A percentile compares a stretch with the other conserved stretches of the same genome.
phyloP scores from a whole-genome alignment of 2,113 vertebrate species.

The Macquaria ambigua region DNA sequence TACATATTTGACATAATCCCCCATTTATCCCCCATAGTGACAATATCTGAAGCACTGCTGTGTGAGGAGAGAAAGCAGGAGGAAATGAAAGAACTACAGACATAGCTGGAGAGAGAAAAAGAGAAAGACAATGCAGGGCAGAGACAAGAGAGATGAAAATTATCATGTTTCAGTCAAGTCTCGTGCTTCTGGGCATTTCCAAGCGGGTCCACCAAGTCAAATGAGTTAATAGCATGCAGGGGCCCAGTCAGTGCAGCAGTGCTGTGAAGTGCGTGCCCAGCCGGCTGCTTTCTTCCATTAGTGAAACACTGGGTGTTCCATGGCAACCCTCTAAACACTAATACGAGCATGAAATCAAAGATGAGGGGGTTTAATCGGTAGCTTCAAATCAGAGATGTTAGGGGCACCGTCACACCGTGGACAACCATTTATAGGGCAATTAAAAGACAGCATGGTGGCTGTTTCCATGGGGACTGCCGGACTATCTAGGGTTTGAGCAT shows the following conservation, averaged over 20 bases:
- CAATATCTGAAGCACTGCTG: not conserved
- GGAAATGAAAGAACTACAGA: not conserved
- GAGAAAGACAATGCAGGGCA: not conserved
- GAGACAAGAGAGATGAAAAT: slow-evolving; percentile 10
- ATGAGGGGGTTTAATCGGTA: slow-evolving; percentile 53
- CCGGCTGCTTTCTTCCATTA: slow-evolving; percentile 63
- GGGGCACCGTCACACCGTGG: slow-evolving; percentile 37
- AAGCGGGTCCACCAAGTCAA: slow-evolving; percentile 23
- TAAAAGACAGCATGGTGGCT: slow-evolving; percentile 38
- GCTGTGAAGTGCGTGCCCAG: slow-evolving; percentile 63
- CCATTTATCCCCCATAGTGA: slow-evolving; percentile 20
- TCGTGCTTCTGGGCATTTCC: slow-evolving; percentile 7
- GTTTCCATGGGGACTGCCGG: slow-evolving; percentile 60
- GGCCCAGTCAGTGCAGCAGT: slow-evolving; percentile 10
- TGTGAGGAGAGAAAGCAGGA: not conserved
- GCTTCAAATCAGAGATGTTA: slow-evolving; percentile 47
- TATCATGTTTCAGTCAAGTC: not conserved
- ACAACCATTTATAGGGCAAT: slow-evolving; percentile 47
- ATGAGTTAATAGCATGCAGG: slow-evolving; percentile 41
- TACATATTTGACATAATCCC: slow-evolving; percentile 40
- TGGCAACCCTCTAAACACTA: slow-evolving; percentile 62
- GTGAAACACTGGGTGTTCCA: slow-evolving; percentile 52
- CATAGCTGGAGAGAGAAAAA: not conserved
- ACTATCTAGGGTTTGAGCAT: slow-evolving; percentile 10
- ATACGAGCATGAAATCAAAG: slow-evolving; percentile 59